Conservation (phyloP, 2,113 vertebrate genomes). For the Dicaeum eximium region DNA sequence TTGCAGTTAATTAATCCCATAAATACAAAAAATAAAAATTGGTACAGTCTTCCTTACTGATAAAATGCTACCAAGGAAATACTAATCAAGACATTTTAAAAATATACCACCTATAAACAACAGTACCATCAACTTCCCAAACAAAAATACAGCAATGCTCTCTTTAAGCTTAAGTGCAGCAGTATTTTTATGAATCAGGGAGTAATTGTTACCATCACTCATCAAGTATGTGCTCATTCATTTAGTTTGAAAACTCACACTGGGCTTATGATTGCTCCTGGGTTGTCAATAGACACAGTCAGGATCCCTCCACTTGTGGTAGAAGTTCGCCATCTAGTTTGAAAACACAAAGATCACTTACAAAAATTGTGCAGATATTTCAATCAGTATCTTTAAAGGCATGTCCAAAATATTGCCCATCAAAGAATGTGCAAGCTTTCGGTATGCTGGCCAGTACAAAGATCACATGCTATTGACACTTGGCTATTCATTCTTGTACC, state of each 20-base stretch:
- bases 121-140: background rate
- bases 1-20: background rate
- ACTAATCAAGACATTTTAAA: background rate
- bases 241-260: constrained; percentile 73
- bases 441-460: background rate
- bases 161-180: background rate
- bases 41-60: background rate
- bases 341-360: constrained; percentile 10
- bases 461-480: background rate
- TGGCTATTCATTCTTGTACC: background rate
- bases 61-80: background rate
- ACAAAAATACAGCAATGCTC: background rate
- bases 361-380: background rate
- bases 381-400: background rate
- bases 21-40: background rate
- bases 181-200: background rate
- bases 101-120: background rate
- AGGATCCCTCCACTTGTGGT: constrained; percentile 84
- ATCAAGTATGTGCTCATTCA: background rate
- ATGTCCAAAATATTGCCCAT: background rate
- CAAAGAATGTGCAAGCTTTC: background rate
- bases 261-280: constrained; percentile 85
- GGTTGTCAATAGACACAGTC: constrained; percentile 95
- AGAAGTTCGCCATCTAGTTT: constrained; percentile 87
- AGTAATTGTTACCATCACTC: background rate